These are phyloP conservation scores for Ophion ventricosus DNA, from an alignment of 2,888 invertebrate genomes.

Conservation along the genomic window DNA sequence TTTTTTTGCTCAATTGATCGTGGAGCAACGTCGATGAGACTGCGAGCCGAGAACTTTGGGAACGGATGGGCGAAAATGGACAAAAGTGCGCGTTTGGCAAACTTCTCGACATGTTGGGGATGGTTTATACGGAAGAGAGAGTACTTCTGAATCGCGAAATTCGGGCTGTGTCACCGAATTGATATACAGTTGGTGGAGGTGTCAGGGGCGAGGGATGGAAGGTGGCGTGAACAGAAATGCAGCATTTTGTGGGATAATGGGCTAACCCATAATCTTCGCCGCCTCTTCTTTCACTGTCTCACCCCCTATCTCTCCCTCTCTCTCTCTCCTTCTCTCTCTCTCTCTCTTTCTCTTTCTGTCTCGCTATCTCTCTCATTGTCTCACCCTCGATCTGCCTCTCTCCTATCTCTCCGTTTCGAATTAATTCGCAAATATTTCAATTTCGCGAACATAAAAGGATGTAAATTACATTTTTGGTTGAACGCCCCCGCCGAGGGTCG, in stretches of 20 bases:
- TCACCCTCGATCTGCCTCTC: background rate
- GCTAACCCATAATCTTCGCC: conserved; percentile 77
- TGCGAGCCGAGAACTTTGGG: background rate
- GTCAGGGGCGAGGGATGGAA: background rate
- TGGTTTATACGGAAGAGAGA: background rate
- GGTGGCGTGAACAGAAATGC: conserved; percentile 31
- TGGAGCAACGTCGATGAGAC: conserved; percentile 54
- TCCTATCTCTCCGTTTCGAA: conserved; percentile 56
- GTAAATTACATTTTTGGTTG: conserved; percentile 83
- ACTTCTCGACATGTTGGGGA: background rate
- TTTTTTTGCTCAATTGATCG: conserved; percentile 74
- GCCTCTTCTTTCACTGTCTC: conserved; percentile 26
- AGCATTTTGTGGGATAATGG: conserved; percentile 47
- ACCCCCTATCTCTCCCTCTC: background rate
- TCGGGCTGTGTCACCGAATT: background rate
- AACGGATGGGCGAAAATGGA: conserved; percentile 5
- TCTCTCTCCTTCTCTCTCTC: conserved; percentile 1
- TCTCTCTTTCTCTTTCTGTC: background rate
- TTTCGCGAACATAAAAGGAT: conserved; percentile 82
- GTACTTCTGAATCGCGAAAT: conserved; percentile 36
- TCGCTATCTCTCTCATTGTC: background rate
- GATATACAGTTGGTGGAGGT: too few species aligned
- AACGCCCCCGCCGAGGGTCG: conserved; percentile 75
- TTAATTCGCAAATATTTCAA: conserved; percentile 83
- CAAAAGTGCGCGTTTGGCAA: background rate